These are phyloP conservation scores for Gibbula magus DNA, from an alignment of 2,888 invertebrate species.

Conservation along the genomic window DNA sequence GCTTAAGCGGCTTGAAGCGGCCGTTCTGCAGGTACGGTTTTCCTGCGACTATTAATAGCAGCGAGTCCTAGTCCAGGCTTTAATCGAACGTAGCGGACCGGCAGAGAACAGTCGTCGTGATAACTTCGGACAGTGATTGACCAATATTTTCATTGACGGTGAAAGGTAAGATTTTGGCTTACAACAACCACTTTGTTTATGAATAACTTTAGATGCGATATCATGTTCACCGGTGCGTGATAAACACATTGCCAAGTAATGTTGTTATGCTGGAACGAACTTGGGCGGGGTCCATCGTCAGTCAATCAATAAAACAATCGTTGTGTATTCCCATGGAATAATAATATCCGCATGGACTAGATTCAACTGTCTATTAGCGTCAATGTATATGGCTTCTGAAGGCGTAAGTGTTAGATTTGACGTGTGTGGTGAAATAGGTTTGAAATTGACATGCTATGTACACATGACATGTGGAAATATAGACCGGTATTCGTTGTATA, in stretches of 20 bases:
- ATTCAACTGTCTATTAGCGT: no score
- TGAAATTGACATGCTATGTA: no score
- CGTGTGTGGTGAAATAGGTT: no score
- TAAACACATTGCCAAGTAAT: neutral
- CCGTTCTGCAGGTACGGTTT: neutral
- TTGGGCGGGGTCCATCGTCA: neutral
- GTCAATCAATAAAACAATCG: no score
- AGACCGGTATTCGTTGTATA: no score
- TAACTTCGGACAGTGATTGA: neutral
- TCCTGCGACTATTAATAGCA: neutral
- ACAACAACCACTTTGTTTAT: no score
- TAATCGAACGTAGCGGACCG: neutral
- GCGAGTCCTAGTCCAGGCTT: neutral
- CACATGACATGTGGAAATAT: no score
- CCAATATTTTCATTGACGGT: neutral
- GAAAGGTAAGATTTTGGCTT: neutral
- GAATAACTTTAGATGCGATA: neutral
- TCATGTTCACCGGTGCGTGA: neutral
- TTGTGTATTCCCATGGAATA: no score
- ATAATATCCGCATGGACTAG: no score
- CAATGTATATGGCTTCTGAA: no score
- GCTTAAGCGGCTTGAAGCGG: neutral
- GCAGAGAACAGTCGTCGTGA: neutral
- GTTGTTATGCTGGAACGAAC: neutral
- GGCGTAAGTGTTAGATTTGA: no score